A percentile compares a stretch with the other conserved stretches of the same genome.
These are phyloP conservation scores for Scaptodrosophila lebanonensis DNA, from an alignment of 1,140 invertebrate genomes.

Conservation along the genomic window DNA sequence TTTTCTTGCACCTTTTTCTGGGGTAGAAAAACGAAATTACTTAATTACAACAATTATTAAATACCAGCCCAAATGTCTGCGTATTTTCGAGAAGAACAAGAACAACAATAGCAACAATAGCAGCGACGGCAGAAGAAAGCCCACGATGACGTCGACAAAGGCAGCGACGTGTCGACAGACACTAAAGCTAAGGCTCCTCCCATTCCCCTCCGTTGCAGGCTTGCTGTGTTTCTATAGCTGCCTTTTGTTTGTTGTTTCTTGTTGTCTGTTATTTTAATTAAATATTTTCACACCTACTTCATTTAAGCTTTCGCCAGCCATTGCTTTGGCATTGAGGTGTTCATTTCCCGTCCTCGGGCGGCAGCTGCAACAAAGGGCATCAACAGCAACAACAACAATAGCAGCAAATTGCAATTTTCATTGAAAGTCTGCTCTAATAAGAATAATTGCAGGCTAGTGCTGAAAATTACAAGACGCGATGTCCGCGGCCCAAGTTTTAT, in stretches of 20 bases:
- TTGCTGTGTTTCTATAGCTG: constrained; percentile 8
- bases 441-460: constrained; percentile 53
- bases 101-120: constrained; percentile 5
- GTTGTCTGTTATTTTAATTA: constrained; percentile 73
- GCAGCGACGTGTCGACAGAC: too few species aligned
- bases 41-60: constrained; percentile 76
- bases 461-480: constrained; percentile 56
- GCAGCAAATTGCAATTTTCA: constrained; percentile 19
- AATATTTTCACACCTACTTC: constrained; percentile 74
- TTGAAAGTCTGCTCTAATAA: constrained; percentile 48
- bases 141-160: too few species aligned
- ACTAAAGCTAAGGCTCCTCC: constrained; percentile 10
- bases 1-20: constrained; percentile 28
- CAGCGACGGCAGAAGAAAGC: constrained; percentile 1
- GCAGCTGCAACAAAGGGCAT: constrained; percentile 10
- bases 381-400: constrained; percentile 10
- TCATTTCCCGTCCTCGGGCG: constrained; percentile 57
- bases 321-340: constrained; percentile 51
- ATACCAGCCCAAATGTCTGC: constrained; percentile 48
- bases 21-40: constrained; percentile 58
- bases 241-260: constrained; percentile 29
- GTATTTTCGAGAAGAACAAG: not conserved
- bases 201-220: constrained; percentile 31
- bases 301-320: constrained; percentile 26
- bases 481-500: constrained; percentile 42